Conservation (phyloP, 2,113 vertebrate genomes). For the Oreochromis aureus region DNA sequence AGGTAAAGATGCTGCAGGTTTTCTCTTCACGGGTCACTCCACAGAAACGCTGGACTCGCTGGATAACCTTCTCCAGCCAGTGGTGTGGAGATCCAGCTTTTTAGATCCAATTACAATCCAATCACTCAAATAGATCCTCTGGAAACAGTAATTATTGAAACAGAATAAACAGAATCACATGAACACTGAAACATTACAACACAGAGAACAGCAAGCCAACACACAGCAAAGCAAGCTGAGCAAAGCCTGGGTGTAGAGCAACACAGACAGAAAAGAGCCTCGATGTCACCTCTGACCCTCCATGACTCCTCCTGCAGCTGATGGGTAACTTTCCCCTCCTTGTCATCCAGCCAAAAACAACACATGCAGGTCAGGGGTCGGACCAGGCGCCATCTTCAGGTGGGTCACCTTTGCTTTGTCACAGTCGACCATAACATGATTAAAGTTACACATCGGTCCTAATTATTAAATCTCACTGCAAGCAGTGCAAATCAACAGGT, state of each 20-base stretch:
- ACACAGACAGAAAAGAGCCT: no score
- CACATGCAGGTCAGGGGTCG: no score
- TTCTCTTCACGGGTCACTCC: rapidly evolving
- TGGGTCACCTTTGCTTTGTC: no score
- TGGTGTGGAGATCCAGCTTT: not conserved
- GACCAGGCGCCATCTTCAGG: no score
- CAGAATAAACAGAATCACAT: not conserved
- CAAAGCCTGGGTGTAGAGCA: not conserved
- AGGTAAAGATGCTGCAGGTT: not conserved
- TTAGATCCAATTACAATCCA: not conserved
- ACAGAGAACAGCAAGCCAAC: not conserved
- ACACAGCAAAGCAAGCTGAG: not conserved
- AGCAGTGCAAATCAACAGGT: rapidly evolving
- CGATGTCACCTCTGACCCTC: no score
- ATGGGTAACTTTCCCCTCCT: no score
- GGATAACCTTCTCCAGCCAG: not conserved
- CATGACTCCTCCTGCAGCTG: no score
- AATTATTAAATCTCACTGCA: no score
- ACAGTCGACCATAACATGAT: no score
- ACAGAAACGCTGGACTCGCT: not conserved
- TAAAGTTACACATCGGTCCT: no score
- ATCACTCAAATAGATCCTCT: rapidly evolving
- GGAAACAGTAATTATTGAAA: not conserved
- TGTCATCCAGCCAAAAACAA: no score
- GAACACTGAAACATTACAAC: not conserved